Base-by-base conservation (phyloP, 1,140 invertebrate genomes). In the Palaemon carinicauda region DNA sequence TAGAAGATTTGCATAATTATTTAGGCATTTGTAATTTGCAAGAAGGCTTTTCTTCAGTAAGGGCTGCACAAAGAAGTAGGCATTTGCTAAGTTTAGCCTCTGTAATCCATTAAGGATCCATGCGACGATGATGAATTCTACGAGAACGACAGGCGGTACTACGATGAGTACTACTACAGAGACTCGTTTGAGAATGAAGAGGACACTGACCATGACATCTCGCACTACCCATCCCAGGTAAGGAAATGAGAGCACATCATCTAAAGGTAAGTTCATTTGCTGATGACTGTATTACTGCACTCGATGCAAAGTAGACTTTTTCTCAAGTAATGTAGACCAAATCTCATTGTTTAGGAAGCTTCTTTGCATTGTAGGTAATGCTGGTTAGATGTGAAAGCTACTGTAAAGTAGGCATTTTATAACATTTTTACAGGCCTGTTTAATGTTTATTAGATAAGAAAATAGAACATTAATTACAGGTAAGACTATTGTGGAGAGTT, bases 81-180 rank as follows among this genome's bases (percentile, higher is more conserved):
- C 19, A 73, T 83, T 24, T 77, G 82, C 82, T 83, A 83, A 83
- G 73, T 60, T 83, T 74, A 83, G 82, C 82, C 82, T 83, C 82
- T 83, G 73, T 83, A 83, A 83, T 71, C 80, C 80, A 81, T 81
- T 71, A 88, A 89, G 89, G 89, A 89, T 53, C 80, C 89, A 77
- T 89, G 82, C 89, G 88, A 89, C 82, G 89, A 86, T 69, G 88
- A 87, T 31, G 81, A 88, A 75, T 84, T 77, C 81, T 87, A 88
- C 80, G 83, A 87, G 54, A 75, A 81, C 69, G 88, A 89, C 29
- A 79, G 79, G 54, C 82, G 80, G 31, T 85, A 85, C 53, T 75
- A 88, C 52, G 82, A 88, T 41, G 86, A 89, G 31, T 74, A 88
- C 52, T 87, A 83, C 88, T 89, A 86, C 89, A 51, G 69, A 82